Evolutionary conservation across 2,113 vertebrate species (phyloP), one percentile per base, ranked within the genome.

Genomic region (Crotalus horridus): DNA sequence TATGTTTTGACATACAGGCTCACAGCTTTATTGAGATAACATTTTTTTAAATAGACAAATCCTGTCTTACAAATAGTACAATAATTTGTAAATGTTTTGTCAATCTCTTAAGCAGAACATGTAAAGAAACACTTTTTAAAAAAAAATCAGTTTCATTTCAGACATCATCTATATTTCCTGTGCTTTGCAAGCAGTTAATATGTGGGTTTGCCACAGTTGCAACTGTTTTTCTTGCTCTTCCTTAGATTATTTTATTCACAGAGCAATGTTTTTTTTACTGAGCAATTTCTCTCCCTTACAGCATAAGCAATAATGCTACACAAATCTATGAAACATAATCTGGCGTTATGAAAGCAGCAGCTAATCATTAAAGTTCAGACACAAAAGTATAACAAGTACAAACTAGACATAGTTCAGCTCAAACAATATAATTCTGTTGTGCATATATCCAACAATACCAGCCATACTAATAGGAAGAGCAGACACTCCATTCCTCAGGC

Each of bases 121-220:
- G 1, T 23, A 53, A 74, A 39, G 15, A 3, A 2, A 23, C 2
- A 0, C 13, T 89, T 93, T 94, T 91, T 91, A 93, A 93, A 24
- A 93, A 93, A 23, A 93, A 93, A 55, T 87, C 88, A 39, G 69
- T 91, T 64, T 61, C 55, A 94, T 29, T 90, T 2, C 51, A 92
- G 94, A 88, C 33, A 59, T 90, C 54, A 90, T 53, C 93, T 89
- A 91, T 87, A 90, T 64, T 97, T 97, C 96, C 95, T 96, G 95
- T 58, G 91, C 92, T 56, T 89, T 88, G 56, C 59, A 93, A 94
- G 85, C 89, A 69, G 20, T 17, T 0, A 9, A 85, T 61, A 93
- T 93, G 1, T 93, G 87, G 43, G 15, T 12, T 87, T 26, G 46
- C 58, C 81, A 64, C 24, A 54, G 48, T 53, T 29, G 59, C 61